Evolutionary conservation across 2,888 invertebrate species (phyloP), one percentile per base, ranked within the genome.

Genomic region (Gandaritis pyraliata): DNA sequence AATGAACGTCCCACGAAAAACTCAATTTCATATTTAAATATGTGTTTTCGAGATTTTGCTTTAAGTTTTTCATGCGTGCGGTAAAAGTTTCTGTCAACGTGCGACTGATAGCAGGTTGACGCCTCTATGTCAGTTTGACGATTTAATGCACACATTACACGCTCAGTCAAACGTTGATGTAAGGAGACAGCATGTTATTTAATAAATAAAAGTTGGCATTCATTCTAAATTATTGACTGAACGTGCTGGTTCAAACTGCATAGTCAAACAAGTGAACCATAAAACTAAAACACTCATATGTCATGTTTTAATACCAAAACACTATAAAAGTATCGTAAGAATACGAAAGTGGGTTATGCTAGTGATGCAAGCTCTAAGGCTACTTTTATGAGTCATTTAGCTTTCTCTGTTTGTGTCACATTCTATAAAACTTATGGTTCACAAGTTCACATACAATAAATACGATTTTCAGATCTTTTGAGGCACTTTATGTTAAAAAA

Each of bases 21-120:
- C 87, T 90, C 86, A 89, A 90, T 90, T 88, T 81, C 83, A 80
- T 81, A 85, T 90, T 88, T 88, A 87, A 88, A 89, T 87, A 87
- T 85, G 86, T 83, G 82, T 82, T 86, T 86, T 85, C 75, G 76
- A 74, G 63, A 77, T 80, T 46, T 74, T 75, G 55, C 64, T 68
- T 63, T 38, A 58, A 53, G 57, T 64, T 65, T 65, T 67, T 65
- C 64, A 48, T 61, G 66, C 10, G 60, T 47, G 61, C 65, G 39
- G 61, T 58, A 61, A 68, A 63, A 54, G 46, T 53, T 29, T 59
- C 63, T 67, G 67, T 69, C 69, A 58, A 65, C 67, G 58, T 39
- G 54, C 63, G 47, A 59, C 51, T 58, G 63, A 65, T 61, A 60
- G 66, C 54, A 55, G 65, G 38, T 65, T 70, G 66, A 70, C 64